Percentiles rank a stretch among this genome's conserved stretches.
Evolutionary conservation across 2,113 vertebrate species (phyloP).

Genomic region (Elaphurus davidianus): DNA sequence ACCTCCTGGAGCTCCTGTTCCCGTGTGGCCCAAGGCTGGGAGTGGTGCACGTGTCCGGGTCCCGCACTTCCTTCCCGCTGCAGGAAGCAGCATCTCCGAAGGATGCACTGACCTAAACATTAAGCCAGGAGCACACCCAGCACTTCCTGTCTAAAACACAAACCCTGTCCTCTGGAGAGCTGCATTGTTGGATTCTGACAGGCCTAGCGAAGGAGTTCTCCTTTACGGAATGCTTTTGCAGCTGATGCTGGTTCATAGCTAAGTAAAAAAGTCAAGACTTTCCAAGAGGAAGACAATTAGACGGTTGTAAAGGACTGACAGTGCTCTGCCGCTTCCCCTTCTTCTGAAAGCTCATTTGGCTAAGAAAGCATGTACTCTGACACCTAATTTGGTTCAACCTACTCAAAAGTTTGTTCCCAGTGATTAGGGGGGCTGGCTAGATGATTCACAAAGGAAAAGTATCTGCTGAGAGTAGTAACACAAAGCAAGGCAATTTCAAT

Average conservation of each 20-base stretch:
- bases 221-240: background rate
- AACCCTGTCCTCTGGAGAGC: background rate
- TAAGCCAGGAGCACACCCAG: background rate
- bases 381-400: background rate
- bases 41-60: accelerated
- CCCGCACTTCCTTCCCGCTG: accelerated
- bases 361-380: background rate
- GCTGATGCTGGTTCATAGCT: background rate
- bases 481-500: background rate
- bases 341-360: conserved; percentile 16
- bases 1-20: background rate
- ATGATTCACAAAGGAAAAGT: conserved; percentile 15
- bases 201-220: background rate
- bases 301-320: background rate
- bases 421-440: background rate
- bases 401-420: conserved; percentile 29
- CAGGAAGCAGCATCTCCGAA: background rate
- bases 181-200: background rate
- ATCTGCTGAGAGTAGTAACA: background rate
- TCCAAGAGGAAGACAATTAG: background rate
- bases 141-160: background rate
- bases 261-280: background rate
- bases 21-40: accelerated
- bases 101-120: background rate
- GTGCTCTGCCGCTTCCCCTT: background rate